A percentile compares a stretch with the other conserved stretches of the same genome.
These are phyloP conservation scores for Ptychodera flava DNA, from an alignment of 35 echinoderm and acorn worm species.

Conservation along the genomic window DNA sequence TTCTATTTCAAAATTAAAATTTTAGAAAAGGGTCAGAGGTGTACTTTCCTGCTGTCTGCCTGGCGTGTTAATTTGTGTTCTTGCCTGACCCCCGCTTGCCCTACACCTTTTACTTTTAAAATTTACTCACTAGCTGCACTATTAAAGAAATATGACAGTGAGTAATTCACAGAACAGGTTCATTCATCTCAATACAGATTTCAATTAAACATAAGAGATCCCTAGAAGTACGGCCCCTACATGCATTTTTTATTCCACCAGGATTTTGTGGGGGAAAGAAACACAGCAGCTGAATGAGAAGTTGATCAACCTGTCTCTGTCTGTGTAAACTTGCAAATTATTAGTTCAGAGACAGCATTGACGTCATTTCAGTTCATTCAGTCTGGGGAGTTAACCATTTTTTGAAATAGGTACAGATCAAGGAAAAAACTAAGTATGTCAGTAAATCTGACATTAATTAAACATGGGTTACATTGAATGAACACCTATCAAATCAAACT, in stretches of 20 bases:
- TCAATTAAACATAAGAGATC: background rate
- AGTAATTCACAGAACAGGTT: background rate
- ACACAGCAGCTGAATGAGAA: background rate
- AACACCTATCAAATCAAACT: no score
- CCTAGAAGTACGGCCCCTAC: background rate
- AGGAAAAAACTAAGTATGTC: no score
- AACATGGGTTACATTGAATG: no score
- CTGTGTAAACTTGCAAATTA: background rate
- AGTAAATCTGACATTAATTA: no score
- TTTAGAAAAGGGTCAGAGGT: no score
- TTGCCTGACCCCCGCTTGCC: background rate
- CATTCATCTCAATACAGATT: background rate
- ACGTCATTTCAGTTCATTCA: background rate
- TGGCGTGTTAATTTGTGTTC: background rate
- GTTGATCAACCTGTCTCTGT: background rate
- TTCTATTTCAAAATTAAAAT: no score
- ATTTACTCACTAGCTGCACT: no score
- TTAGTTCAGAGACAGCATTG: background rate
- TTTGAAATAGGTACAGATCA: background rate
- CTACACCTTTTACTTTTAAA: background rate
- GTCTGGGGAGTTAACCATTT: background rate
- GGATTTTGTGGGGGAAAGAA: background rate
- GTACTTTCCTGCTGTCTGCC: background rate
- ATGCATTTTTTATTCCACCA: background rate
- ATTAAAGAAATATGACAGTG: background rate